phyloP scores from a whole-genome alignment of 2,797 vertebrate species.

The Anguilla megastoma region DNA sequence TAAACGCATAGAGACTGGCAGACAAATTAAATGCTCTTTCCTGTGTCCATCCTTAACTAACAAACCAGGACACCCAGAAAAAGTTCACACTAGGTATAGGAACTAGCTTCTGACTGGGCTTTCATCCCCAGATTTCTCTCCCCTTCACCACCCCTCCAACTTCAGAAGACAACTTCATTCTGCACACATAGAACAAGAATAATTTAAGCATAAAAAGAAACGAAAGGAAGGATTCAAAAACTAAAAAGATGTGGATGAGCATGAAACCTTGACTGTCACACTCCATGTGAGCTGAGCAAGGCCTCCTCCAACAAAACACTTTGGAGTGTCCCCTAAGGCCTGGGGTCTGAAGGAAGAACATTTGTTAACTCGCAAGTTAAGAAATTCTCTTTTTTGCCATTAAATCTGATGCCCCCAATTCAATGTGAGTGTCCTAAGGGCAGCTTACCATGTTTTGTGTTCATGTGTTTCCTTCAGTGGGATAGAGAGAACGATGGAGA shows the following conservation, averaged over 20 bases:
- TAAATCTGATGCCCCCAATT: not conserved
- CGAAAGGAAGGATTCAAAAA: not conserved
- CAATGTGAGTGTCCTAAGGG: not conserved
- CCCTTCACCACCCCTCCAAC: not conserved
- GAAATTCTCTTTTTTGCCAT: not conserved
- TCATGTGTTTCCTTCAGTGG: not conserved
- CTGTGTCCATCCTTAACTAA: not conserved
- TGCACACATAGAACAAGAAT: not conserved
- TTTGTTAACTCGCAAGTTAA: not conserved
- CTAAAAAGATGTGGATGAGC: not conserved
- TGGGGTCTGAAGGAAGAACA: not conserved
- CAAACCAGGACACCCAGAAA: not conserved
- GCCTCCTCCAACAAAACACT: not conserved
- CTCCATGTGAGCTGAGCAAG: not conserved
- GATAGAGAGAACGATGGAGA: not conserved
- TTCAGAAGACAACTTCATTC: not conserved
- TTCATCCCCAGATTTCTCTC: not conserved
- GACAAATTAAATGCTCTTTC: not conserved
- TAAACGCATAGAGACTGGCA: not conserved
- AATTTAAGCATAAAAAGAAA: not conserved
- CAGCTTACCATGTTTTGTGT: not conserved
- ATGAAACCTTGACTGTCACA: not conserved
- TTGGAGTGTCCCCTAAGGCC: not conserved
- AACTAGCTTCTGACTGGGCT: not conserved
- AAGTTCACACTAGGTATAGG: not conserved